phyloP scores from a whole-genome alignment of 2,888 invertebrate species.

The Cephonodes hylas region DNA sequence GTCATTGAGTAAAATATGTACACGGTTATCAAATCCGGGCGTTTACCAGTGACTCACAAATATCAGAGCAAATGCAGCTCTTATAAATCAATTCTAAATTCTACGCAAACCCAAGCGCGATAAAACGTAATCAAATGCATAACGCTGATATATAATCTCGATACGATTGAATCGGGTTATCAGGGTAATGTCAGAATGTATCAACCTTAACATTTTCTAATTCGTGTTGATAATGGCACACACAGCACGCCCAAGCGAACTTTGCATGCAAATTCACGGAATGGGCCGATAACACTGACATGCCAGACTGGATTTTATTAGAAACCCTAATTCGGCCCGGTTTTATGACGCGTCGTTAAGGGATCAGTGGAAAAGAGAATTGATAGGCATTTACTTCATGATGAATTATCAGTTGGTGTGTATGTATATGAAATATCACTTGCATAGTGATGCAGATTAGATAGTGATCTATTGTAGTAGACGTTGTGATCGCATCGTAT shows the following conservation, averaged over 20 bases:
- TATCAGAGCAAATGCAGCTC: neutral
- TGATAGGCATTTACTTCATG: neutral
- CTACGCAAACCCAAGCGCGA: neutral
- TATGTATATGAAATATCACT: no score
- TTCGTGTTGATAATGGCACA: slow-evolving; percentile 24
- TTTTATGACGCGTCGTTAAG: slow-evolving; percentile 2
- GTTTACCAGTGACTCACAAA: neutral
- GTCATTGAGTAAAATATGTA: no score
- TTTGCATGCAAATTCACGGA: slow-evolving; percentile 33
- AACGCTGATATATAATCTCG: neutral
- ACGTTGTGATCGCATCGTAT: no score
- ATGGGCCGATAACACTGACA: slow-evolving; percentile 38
- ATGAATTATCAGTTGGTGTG: no score
- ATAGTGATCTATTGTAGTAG: no score
- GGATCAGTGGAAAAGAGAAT: slow-evolving; percentile 7
- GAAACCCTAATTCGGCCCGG: slow-evolving; percentile 17
- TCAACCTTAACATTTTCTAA: slow-evolving; percentile 31
- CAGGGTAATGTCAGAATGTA: slow-evolving; percentile 26
- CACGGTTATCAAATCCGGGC: neutral
- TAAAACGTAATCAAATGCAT: neutral
- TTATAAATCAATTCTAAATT: neutral
- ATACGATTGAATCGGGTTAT: slow-evolving; percentile 18
- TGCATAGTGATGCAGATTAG: no score
- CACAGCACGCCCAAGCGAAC: slow-evolving; percentile 28
- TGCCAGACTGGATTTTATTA: slow-evolving; percentile 26